phyloP scores from a whole-genome alignment of 2,113 vertebrate genomes.

The Pelecanoides urinatrix region DNA sequence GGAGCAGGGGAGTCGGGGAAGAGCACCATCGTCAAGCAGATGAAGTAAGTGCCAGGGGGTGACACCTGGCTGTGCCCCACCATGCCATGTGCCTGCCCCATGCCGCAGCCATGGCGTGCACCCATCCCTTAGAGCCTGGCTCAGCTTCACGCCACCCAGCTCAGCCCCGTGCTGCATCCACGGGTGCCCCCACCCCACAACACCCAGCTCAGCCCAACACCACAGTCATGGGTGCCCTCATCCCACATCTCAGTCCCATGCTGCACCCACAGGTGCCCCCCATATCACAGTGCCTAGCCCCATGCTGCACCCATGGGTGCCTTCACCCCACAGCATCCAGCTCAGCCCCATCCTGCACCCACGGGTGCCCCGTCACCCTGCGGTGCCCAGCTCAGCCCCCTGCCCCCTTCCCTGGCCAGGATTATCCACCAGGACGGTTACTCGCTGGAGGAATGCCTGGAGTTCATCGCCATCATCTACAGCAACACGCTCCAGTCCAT shows the following conservation, averaged over 20 bases:
- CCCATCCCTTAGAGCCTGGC: neutral
- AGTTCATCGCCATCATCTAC: constrained; percentile 95
- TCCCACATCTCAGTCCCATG: too few relatives aligned
- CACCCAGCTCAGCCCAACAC: too few relatives aligned
- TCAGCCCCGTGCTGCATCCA: too few relatives aligned
- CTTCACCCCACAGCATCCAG: too few relatives aligned
- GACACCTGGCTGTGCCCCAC: accelerated
- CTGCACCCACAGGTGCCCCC: too few relatives aligned
- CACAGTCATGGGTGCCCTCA: too few relatives aligned
- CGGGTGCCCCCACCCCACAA: too few relatives aligned
- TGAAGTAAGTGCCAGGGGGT: constrained; percentile 88
- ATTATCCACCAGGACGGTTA: constrained; percentile 99
- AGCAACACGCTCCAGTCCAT: constrained; percentile 97
- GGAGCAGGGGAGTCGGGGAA: constrained; percentile 97
- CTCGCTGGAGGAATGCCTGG: constrained; percentile 91
- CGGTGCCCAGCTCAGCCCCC: neutral
- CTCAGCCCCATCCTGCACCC: neutral
- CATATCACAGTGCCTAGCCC: too few relatives aligned
- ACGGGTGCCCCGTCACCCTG: neutral
- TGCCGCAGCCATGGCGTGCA: accelerated
- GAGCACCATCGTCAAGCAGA: constrained; percentile 99
- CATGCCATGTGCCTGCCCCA: neutral
- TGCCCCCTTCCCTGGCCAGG: constrained; percentile 54
- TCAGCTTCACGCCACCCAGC: neutral
- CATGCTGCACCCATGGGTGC: neutral